Evolutionary conservation across 2,888 invertebrate genomes (phyloP).

Genomic region (Epinotia bilunana): DNA sequence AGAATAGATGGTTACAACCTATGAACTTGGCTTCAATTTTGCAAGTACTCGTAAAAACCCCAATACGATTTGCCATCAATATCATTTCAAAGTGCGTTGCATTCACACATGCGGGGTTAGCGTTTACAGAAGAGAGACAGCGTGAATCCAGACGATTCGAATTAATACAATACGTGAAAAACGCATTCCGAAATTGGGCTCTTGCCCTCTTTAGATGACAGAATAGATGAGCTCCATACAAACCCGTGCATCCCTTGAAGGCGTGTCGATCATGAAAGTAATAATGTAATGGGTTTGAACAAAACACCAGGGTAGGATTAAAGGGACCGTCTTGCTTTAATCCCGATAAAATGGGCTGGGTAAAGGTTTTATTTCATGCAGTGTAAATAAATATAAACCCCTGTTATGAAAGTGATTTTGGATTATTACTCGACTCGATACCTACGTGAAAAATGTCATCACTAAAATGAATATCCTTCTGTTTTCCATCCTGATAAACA

Average conservation of each 20-base stretch:
- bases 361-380: neutral
- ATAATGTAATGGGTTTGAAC: conserved; percentile 49
- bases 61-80: neutral
- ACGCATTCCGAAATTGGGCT: neutral
- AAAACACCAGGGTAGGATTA: conserved; percentile 30
- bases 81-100: neutral
- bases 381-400: neutral
- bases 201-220: conserved; percentile 49
- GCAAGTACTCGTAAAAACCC: neutral
- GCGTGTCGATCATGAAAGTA: conserved; percentile 45
- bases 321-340: conserved; percentile 30
- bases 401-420: neutral
- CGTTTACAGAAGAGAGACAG: neutral
- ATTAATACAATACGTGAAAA: neutral
- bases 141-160: neutral
- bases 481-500: no score
- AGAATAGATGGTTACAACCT: conserved; percentile 1
- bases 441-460: no score
- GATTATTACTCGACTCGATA: no score
- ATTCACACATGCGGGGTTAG: neutral
- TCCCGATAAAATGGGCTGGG: conserved; percentile 12
- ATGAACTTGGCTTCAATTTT: neutral
- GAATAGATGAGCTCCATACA: conserved; percentile 63
- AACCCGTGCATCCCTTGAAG: conserved; percentile 42
- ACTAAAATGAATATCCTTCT: no score